Evolutionary conservation across 2,797 vertebrate species (phyloP).

Genomic region (Steatocranus sp.): DNA sequence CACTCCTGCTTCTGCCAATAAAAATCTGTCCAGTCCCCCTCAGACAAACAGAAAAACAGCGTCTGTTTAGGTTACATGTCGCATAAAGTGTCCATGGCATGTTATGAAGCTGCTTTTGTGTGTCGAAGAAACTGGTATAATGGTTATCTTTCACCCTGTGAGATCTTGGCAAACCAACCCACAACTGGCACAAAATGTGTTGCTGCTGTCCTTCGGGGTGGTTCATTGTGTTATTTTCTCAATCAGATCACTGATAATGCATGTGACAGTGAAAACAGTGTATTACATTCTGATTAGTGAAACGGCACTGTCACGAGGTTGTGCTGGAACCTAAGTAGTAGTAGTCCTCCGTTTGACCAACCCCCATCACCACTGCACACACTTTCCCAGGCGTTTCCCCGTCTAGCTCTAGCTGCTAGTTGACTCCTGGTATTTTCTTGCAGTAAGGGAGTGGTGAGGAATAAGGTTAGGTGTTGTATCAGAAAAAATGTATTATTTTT

Average conservation of each 20-base stretch:
- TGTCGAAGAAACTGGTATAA: not conserved
- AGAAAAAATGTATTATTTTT: not conserved
- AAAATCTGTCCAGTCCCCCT: not conserved
- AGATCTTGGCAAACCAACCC: not conserved
- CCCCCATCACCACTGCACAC: not conserved
- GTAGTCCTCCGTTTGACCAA: not conserved
- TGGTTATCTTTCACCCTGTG: not conserved
- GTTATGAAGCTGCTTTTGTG: not conserved
- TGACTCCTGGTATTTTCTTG: not conserved
- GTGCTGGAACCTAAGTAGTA: not conserved
- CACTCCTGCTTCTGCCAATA: not conserved
- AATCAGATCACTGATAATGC: not conserved
- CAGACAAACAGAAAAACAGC: not conserved
- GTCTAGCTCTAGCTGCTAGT: not conserved
- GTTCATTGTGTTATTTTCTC: not conserved
- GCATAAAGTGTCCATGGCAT: constrained; percentile 13
- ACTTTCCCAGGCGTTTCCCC: constrained; percentile 61
- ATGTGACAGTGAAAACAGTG: not conserved
- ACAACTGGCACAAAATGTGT: not conserved
- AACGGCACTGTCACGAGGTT: not conserved
- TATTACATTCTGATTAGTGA: not conserved
- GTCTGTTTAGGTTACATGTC: not conserved
- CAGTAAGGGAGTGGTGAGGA: constrained; percentile 13
- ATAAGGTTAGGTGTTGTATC: not conserved
- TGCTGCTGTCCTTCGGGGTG: constrained; percentile 6